A percentile compares a stretch with the other conserved stretches of the same genome.
phyloP scores from a whole-genome alignment of 1,140 invertebrate genomes.

The Argopecten irradians region DNA sequence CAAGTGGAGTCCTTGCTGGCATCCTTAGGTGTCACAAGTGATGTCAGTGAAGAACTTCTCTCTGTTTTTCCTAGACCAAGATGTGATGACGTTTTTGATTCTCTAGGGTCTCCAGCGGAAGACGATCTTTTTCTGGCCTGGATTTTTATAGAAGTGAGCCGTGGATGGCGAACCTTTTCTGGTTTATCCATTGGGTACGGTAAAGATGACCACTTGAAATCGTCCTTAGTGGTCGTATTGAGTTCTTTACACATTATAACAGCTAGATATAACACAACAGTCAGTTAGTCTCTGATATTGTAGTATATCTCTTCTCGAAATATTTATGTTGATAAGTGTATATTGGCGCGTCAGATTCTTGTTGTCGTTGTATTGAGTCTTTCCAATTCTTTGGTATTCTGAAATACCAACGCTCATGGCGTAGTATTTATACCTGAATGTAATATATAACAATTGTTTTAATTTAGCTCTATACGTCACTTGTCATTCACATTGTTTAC shows the following conservation, averaged over 20 bases:
- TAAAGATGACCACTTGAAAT: background rate
- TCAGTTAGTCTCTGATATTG: background rate
- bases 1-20: background rate
- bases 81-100: background rate
- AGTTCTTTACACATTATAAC: slow-evolving; percentile 1
- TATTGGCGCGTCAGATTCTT: too few species aligned
- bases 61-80: background rate
- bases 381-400: background rate
- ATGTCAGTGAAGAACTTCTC: background rate
- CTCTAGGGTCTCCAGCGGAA: background rate
- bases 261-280: background rate
- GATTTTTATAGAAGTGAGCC: background rate
- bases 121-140: background rate
- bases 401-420: background rate
- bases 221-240: background rate
- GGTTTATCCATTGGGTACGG: background rate
- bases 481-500: background rate
- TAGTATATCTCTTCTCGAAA: background rate
- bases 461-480: background rate
- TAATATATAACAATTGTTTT: background rate
- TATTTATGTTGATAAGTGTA: background rate
- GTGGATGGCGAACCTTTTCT: background rate
- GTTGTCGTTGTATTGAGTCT: background rate
- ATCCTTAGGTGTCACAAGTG: background rate
- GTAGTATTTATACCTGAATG: slow-evolving; percentile 1